These are phyloP conservation scores for Pectinophora gossypiella DNA, from an alignment of 1,140 invertebrate genomes.

Conservation along the genomic window DNA sequence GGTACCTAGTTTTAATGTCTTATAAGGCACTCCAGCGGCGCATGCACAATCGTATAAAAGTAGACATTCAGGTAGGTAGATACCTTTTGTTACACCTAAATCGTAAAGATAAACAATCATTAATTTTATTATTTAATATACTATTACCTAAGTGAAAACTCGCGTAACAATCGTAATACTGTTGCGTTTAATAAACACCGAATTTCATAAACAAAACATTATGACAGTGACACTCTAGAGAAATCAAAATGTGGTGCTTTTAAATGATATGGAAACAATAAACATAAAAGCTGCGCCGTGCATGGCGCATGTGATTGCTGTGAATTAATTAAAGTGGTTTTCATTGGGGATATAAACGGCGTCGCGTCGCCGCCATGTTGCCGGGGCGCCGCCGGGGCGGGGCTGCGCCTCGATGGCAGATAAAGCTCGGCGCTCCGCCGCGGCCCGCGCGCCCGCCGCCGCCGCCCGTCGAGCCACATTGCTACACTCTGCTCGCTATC, in stretches of 20 bases:
- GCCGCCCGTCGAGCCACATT: conserved; percentile 1
- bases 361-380: conserved; percentile 23
- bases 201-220: conserved; percentile 53
- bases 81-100: background rate
- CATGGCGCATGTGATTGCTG: conserved; percentile 60
- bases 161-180: conserved; percentile 39
- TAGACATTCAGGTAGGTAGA: conserved; percentile 3
- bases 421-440: conserved; percentile 26
- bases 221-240: conserved; percentile 61
- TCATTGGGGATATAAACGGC: conserved; percentile 55
- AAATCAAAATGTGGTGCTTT: conserved; percentile 66
- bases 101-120: conserved; percentile 1
- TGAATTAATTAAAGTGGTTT: conserved; percentile 71
- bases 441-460: background rate
- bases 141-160: conserved; percentile 52
- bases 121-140: conserved; percentile 25
- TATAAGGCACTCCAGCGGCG: too few relatives aligned
- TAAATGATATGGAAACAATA: conserved; percentile 69
- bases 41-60: too few relatives aligned
- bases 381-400: conserved; percentile 20
- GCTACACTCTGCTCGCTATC: background rate
- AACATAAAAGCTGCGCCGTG: conserved; percentile 61
- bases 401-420: conserved; percentile 31
- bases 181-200: conserved; percentile 33
- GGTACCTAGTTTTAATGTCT: too few relatives aligned